These are phyloP conservation scores for Drosophila nigromelanica DNA, from an alignment of 1,140 invertebrate genomes.

Conservation along the genomic window DNA sequence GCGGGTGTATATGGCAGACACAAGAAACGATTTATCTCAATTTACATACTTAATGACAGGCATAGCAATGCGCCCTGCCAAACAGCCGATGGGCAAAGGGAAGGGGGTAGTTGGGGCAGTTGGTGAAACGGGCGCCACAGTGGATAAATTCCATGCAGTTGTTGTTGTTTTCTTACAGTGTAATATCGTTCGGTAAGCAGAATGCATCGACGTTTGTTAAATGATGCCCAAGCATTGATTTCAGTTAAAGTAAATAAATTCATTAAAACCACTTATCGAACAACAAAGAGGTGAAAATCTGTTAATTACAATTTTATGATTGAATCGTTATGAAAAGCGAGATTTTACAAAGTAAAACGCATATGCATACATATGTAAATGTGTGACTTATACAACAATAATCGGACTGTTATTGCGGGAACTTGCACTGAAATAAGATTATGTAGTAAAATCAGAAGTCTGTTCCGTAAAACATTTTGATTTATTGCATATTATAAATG, in stretches of 20 bases:
- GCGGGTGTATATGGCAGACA: constrained; percentile 66
- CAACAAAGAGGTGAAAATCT: constrained; percentile 33
- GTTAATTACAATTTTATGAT: constrained; percentile 46
- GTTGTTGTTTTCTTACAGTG: constrained; percentile 31
- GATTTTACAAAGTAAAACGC: background rate
- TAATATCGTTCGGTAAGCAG: constrained; percentile 37
- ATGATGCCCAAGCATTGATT: constrained; percentile 73
- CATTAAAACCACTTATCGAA: constrained; percentile 66
- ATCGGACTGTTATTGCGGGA: no score
- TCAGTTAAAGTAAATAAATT: constrained; percentile 73
- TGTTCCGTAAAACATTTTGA: no score
- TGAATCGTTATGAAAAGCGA: constrained; percentile 26
- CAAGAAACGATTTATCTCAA: constrained; percentile 81
- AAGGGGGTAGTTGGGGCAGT: background rate
- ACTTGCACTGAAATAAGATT: no score
- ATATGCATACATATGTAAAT: no score
- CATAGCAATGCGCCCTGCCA: constrained; percentile 66
- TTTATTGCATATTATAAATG: no score
- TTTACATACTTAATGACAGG: constrained; percentile 82
- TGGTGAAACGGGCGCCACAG: constrained; percentile 3
- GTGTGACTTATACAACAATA: no score
- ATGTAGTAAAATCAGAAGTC: no score
- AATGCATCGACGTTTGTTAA: constrained; percentile 62
- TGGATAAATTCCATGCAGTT: constrained; percentile 42
- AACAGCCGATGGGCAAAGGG: constrained; percentile 4